These are phyloP conservation scores for Rhagophthalmus giganteus DNA, from an alignment of 2,888 invertebrate species.

Conservation along the genomic window DNA sequence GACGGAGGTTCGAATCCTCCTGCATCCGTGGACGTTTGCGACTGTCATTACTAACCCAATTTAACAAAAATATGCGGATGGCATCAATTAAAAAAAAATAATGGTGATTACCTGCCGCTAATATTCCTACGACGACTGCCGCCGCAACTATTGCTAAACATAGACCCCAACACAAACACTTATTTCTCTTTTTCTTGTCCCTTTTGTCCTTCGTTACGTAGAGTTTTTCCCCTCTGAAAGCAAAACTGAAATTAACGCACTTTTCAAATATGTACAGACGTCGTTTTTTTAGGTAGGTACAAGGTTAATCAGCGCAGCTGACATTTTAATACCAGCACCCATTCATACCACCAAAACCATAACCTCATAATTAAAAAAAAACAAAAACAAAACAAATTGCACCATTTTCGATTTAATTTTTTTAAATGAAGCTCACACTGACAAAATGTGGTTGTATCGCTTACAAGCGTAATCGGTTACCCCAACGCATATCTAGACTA, in stretches of 20 bases:
- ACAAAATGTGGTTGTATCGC: too few relatives aligned
- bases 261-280: too few relatives aligned
- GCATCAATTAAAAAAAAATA: too few relatives aligned
- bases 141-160: slow-evolving; percentile 67
- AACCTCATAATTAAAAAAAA: slow-evolving; percentile 2
- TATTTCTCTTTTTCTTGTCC: slow-evolving; percentile 67
- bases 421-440: too few relatives aligned
- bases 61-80: too few relatives aligned
- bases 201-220: slow-evolving; percentile 82
- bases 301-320: slow-evolving; percentile 32
- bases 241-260: too few relatives aligned
- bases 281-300: too few relatives aligned
- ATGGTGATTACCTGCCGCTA: slow-evolving; percentile 74
- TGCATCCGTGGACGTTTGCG: too few relatives aligned
- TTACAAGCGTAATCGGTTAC: neutral
- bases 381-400: too few relatives aligned
- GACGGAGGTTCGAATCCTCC: too few relatives aligned
- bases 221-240: slow-evolving; percentile 74
- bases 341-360: slow-evolving; percentile 43
- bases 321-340: slow-evolving; percentile 44
- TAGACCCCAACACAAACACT: slow-evolving; percentile 70
- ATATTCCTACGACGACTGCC: slow-evolving; percentile 69
- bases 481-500: slow-evolving; percentile 5
- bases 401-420: too few relatives aligned
- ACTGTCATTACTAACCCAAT: too few relatives aligned